Base-by-base conservation (phyloP, 2,797 vertebrate species). In the Eleutherodactylus coqui region DNA sequence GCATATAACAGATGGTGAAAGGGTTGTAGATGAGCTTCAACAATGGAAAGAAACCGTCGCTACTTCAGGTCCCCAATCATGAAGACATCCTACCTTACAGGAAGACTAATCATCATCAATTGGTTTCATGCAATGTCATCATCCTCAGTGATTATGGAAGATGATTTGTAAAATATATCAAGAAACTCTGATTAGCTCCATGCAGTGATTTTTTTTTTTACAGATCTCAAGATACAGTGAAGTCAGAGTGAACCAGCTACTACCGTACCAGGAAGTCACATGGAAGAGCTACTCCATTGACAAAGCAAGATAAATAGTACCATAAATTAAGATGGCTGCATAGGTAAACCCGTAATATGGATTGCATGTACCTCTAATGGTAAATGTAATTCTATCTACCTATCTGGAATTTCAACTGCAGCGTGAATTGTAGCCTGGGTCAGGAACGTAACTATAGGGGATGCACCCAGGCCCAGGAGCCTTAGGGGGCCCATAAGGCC, bases 1-100 rank as follows among this genome's bases (percentile, higher is more conserved):
- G 77, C 82, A 75, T 84, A 53, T 29, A 75, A 75, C 75, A 82
- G 80, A 82, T 82, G 80, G 67, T 24, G 41, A 69, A 49, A 69
- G 79, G 34, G 10, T 67, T 51, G 32, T 47, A 69, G 60, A 45
- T 43, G 69, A 69, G 32, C 29, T 27, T 81, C 79, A 47, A 67
- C 19, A 69, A 73, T 43, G 36, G 34, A 82, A 82, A 82, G 64
- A 70, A 53, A 53, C 64, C 21, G 24, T 79, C 16, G 36, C 49
- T 19, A 16, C 29, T 32, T 64, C 60, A 27, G 79, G 51, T 72
- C 67, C 24, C 45, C 32, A 55, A 21, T 81, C 58, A 24, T 69
- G 29, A 60, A n/a, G 27, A 43, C 4, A 43, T 29, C 34, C 49
- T 58, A 27, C 47, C 24, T 29, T 24, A 41, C 3, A 24, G 14